These are phyloP conservation scores for Entomyzon cyanotis DNA, from an alignment of 2,113 vertebrate species.

Conservation along the genomic window DNA sequence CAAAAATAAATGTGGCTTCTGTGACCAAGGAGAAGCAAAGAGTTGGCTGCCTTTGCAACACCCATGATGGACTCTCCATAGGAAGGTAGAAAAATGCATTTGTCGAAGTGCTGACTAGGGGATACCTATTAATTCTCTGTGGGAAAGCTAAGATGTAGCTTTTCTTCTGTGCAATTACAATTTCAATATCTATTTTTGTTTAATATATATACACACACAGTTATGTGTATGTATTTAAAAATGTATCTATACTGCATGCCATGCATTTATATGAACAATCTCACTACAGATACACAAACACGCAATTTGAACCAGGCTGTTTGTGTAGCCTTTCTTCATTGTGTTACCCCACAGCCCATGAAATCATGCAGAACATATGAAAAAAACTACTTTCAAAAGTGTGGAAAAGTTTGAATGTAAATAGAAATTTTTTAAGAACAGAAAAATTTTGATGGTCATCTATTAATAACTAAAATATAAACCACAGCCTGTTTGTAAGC, in stretches of 20 bases:
- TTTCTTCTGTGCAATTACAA: not conserved
- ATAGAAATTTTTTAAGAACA: not conserved
- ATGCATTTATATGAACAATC: not conserved
- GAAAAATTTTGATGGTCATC: not conserved
- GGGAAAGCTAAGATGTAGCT: not conserved
- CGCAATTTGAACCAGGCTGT: not conserved
- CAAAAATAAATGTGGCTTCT: not conserved
- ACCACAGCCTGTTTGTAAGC: not conserved
- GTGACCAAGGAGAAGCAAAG: not conserved
- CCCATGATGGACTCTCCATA: not conserved
- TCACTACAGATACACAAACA: not conserved
- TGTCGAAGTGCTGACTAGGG: not conserved
- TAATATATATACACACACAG: fast-evolving
- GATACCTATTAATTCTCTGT: not conserved
- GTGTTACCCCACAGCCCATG: not conserved
- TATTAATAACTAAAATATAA: not conserved
- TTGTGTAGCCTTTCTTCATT: not conserved
- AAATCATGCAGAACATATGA: not conserved
- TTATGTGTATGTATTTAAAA: not conserved
- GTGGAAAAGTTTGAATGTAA: not conserved
- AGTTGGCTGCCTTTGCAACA: not conserved
- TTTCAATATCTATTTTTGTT: not conserved
- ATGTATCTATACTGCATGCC: not conserved
- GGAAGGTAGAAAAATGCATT: not conserved
- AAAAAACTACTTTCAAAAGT: not conserved